A percentile compares a stretch with the other conserved stretches of the same genome.
phyloP scores from a whole-genome alignment of 2,797 vertebrate species.

The Falco rusticolus region DNA sequence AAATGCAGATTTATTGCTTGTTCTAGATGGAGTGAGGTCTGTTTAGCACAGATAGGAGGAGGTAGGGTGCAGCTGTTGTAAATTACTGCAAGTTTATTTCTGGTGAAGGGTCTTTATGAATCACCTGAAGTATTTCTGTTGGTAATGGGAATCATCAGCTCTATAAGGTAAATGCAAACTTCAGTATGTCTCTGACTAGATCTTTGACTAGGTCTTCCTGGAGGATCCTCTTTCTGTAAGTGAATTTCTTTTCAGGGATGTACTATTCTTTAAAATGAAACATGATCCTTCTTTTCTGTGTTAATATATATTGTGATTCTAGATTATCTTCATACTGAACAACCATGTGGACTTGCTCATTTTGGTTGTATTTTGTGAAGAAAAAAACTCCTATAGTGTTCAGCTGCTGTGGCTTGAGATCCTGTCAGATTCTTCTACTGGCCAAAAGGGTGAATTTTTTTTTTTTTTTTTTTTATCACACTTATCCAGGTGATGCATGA shows the following conservation, averaged over 20 bases:
- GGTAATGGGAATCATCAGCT: background rate
- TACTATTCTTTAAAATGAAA: rapidly evolving
- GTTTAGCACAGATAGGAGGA: background rate
- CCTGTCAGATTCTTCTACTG: background rate
- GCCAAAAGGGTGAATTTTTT: background rate
- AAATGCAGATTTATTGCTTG: background rate
- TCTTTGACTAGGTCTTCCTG: background rate
- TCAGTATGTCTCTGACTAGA: rapidly evolving
- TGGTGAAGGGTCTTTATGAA: background rate
- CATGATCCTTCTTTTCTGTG: background rate
- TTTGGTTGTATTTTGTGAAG: background rate
- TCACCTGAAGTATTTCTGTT: background rate
- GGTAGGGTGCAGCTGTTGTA: background rate
- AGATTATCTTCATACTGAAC: background rate
- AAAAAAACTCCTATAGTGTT: rapidly evolving
- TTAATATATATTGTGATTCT: background rate
- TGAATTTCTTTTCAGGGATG: background rate
- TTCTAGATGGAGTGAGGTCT: background rate
- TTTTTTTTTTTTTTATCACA: background rate
- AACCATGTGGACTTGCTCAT: rapidly evolving
- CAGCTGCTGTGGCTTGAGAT: background rate
- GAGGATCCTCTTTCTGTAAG: background rate
- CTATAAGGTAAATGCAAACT: background rate
- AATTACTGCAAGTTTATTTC: background rate
- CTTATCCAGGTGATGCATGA: background rate